phyloP scores from a whole-genome alignment of 1,140 invertebrate genomes.

The Drosophila pseudoobscura region DNA sequence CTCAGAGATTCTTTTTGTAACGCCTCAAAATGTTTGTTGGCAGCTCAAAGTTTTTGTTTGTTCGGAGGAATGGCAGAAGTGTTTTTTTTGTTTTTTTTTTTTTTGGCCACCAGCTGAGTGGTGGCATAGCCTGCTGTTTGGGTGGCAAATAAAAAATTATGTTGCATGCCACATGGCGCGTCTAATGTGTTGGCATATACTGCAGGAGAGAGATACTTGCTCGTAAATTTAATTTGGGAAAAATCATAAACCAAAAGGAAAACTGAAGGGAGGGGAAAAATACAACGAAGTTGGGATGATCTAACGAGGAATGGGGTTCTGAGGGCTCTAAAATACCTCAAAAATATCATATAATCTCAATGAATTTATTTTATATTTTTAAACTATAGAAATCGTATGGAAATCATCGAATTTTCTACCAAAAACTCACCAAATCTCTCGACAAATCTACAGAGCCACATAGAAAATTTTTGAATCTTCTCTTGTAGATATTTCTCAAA shows the following conservation, averaged over 20 bases:
- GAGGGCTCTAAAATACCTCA: background rate
- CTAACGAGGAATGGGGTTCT: background rate
- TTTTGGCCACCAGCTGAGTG: slow-evolving; percentile 41
- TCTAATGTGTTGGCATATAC: slow-evolving; percentile 43
- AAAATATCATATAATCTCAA: no score
- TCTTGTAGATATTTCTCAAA: background rate
- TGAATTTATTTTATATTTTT: no score
- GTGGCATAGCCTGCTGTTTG: slow-evolving; percentile 1
- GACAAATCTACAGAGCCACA: no score
- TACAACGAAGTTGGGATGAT: slow-evolving; percentile 8
- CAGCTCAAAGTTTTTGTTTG: background rate
- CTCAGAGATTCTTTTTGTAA: slow-evolving; percentile 1
- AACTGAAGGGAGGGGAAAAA: background rate
- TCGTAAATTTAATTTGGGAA: slow-evolving; percentile 57
- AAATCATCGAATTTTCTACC: no score
- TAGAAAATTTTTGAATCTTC: no score
- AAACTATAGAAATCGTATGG: no score
- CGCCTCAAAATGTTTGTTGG: slow-evolving; percentile 23
- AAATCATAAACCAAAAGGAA: background rate
- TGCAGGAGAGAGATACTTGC: slow-evolving; percentile 16
- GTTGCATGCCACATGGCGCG: slow-evolving; percentile 68
- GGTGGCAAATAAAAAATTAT: slow-evolving; percentile 69
- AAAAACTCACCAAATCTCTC: no score
- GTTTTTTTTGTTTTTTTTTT: background rate
- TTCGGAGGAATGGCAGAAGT: background rate